Evolutionary conservation across 2,888 invertebrate species (phyloP).

Genomic region (Matsumyia berberina): DNA sequence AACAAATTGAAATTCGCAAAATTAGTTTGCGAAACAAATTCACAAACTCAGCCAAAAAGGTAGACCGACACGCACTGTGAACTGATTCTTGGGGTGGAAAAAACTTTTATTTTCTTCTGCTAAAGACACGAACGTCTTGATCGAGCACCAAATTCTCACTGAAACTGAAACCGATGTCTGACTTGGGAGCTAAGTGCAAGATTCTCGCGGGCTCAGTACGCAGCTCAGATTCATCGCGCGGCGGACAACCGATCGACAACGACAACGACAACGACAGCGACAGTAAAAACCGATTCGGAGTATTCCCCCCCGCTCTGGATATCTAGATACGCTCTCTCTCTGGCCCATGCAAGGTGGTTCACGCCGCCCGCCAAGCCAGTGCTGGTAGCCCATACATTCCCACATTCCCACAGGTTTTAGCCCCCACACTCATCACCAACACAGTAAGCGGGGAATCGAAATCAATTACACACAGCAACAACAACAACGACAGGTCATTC

Average conservation of each 20-base stretch:
- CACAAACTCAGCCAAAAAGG: slow-evolving; percentile 61
- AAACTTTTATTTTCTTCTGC: slow-evolving; percentile 65
- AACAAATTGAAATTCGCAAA: slow-evolving; percentile 40
- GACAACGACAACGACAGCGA: slow-evolving; percentile 45
- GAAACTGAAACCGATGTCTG: slow-evolving; percentile 79
- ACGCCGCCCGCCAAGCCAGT: not conserved
- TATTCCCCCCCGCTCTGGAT: slow-evolving; percentile 7
- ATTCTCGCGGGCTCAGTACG: slow-evolving; percentile 62
- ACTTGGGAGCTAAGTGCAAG: slow-evolving; percentile 76
- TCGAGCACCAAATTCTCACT: slow-evolving; percentile 85
- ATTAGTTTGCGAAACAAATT: slow-evolving; percentile 49
- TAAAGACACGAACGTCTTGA: slow-evolving; percentile 82
- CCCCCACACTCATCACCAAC: slow-evolving; percentile 55
- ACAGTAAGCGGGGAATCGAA: slow-evolving; percentile 51
- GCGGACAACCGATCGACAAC: slow-evolving; percentile 64
- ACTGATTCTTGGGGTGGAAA: slow-evolving; percentile 25
- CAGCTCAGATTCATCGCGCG: slow-evolving; percentile 65
- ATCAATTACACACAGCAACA: slow-evolving; percentile 47
- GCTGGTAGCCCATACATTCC: slow-evolving; percentile 51
- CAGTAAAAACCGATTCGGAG: slow-evolving; percentile 13
- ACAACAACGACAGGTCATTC: slow-evolving; percentile 23
- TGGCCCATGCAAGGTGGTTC: slow-evolving; percentile 63
- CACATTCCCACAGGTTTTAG: slow-evolving; percentile 67
- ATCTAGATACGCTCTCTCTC: slow-evolving; percentile 41
- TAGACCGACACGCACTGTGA: slow-evolving; percentile 47